Conservation (phyloP, 1,140 invertebrate genomes). For the Heliothis subflexa region DNA sequence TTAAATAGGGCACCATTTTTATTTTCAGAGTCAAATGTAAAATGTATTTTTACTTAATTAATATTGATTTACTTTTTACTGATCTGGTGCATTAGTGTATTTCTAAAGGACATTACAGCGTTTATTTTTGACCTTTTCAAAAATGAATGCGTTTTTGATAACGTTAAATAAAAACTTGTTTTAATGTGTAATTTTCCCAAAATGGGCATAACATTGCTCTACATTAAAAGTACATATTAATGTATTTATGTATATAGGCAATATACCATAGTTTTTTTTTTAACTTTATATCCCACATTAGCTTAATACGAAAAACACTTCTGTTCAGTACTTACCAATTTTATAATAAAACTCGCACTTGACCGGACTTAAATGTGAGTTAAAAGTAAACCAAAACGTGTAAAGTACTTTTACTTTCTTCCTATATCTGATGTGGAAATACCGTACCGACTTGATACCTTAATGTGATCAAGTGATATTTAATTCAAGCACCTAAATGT, state of each 20-base stretch:
- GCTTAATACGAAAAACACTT: no score
- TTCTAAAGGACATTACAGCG: background rate
- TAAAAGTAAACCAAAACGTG: constrained; percentile 23
- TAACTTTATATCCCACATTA: no score
- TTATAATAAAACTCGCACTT: background rate
- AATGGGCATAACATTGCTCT: no score
- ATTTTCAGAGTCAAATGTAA: no score
- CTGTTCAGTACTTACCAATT: background rate
- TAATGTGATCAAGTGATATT: constrained; percentile 41
- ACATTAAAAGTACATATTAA: no score
- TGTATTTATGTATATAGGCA: no score
- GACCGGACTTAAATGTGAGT: constrained; percentile 22
- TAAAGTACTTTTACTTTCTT: constrained; percentile 34
- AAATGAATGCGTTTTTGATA: background rate
- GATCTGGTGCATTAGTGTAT: background rate
- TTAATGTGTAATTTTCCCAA: no score
- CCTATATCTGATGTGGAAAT: constrained; percentile 1
- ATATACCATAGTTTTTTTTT: no score
- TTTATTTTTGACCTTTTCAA: background rate
- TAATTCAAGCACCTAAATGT: constrained; percentile 34
- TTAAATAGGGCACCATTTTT: no score
- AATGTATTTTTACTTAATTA: no score
- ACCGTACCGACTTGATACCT: background rate
- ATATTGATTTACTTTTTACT: no score
- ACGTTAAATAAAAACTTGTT: background rate